phyloP scores from a whole-genome alignment of 2,888 invertebrate genomes.

The Cerceris rybyensis region DNA sequence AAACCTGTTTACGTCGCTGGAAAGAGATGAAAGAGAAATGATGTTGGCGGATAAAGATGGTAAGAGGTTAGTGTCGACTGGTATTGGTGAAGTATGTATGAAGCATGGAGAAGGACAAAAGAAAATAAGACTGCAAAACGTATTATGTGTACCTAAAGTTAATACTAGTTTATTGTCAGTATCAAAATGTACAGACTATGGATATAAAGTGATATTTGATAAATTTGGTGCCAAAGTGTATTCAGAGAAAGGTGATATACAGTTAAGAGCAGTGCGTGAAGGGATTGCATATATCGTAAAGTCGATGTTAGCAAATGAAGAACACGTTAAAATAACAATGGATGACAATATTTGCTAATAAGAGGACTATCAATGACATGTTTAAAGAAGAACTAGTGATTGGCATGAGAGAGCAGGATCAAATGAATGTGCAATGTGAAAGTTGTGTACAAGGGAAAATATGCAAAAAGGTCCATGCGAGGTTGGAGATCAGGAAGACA shows the following conservation, averaged over 20 bases:
- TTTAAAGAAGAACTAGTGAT: too few species aligned
- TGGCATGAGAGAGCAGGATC: too few species aligned
- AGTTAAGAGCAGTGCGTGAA: too few species aligned
- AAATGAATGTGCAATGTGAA: too few species aligned
- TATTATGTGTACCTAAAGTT: neutral
- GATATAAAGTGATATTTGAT: neutral
- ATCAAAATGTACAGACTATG: neutral
- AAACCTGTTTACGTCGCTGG: neutral
- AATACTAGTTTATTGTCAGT: neutral
- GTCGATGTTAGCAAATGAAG: too few species aligned
- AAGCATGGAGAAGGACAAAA: neutral
- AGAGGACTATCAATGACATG: too few species aligned
- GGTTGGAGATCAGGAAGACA: too few species aligned
- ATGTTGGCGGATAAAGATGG: neutral
- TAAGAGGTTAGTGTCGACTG: neutral
- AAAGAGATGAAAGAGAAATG: neutral
- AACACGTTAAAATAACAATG: too few species aligned
- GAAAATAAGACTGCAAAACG: neutral
- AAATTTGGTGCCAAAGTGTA: neutral
- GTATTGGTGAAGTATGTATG: neutral
- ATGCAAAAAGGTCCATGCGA: too few species aligned
- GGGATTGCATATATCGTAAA: too few species aligned
- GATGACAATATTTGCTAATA: too few species aligned
- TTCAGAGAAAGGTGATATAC: neutral
- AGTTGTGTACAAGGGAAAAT: too few species aligned